Evolutionary conservation across 2,888 invertebrate species (phyloP).

Genomic region (Drosophila austrosaltans): DNA sequence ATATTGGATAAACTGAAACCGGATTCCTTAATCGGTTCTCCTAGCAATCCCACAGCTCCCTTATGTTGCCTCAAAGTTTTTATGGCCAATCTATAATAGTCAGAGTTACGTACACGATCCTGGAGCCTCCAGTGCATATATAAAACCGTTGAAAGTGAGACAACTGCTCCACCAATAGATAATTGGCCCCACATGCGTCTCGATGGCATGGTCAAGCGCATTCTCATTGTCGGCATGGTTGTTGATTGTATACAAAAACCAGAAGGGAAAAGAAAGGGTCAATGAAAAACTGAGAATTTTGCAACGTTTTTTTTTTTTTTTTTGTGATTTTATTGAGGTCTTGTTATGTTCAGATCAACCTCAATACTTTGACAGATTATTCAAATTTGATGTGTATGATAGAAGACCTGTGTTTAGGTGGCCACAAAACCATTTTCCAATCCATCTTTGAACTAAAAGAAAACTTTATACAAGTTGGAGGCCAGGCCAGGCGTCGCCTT

Average conservation of each 20-base stretch:
- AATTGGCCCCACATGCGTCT: slow-evolving; percentile 86
- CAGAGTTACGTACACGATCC: slow-evolving; percentile 85
- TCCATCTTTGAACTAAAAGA: slow-evolving; percentile 8
- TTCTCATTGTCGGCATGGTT: slow-evolving; percentile 43
- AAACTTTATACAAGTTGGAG: not conserved
- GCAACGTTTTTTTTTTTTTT: not conserved
- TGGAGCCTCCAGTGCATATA: slow-evolving; percentile 84
- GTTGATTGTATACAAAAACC: slow-evolving; percentile 1
- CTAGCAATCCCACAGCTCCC: slow-evolving; percentile 87
- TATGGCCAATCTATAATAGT: slow-evolving; percentile 87
- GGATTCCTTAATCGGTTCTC: slow-evolving; percentile 89
- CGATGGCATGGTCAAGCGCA: slow-evolving; percentile 78
- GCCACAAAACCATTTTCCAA: slow-evolving; percentile 16
- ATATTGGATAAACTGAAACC: slow-evolving; percentile 86
- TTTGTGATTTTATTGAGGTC: not conserved
- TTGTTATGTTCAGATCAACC: not conserved
- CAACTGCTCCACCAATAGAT: slow-evolving; percentile 87
- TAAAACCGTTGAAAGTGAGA: slow-evolving; percentile 81
- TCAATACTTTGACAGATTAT: slow-evolving; percentile 6
- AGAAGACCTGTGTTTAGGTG: not conserved
- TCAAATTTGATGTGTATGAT: not conserved
- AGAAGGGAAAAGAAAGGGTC: not conserved
- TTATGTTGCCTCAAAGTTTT: slow-evolving; percentile 84
- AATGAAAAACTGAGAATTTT: not conserved
- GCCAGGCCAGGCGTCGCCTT: slow-evolving; percentile 34